These are phyloP conservation scores for Eupelmus urozonus DNA, from an alignment of 2,888 invertebrate genomes.

Conservation along the genomic window DNA sequence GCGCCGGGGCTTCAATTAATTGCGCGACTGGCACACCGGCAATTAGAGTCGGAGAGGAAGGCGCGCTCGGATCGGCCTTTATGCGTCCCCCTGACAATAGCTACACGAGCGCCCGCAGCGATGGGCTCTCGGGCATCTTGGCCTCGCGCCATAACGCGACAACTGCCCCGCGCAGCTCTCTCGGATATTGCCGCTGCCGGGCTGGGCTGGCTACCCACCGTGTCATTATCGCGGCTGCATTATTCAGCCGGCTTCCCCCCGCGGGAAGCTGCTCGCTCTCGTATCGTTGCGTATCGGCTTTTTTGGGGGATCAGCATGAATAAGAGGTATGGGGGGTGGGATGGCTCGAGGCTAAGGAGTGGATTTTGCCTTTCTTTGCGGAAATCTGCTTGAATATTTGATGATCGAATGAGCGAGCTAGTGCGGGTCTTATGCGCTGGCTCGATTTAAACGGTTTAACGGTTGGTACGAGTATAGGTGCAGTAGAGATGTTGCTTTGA, in stretches of 20 bases:
- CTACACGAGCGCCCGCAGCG: background rate
- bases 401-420: too few relatives aligned
- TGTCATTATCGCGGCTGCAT: constrained; percentile 45
- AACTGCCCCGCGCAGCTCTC: background rate
- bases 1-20: constrained; percentile 47
- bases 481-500: too few relatives aligned
- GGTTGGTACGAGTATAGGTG: too few relatives aligned
- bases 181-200: constrained; percentile 7
- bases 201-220: background rate
- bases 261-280: too few relatives aligned
- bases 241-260: constrained; percentile 17
- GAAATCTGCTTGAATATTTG: too few relatives aligned
- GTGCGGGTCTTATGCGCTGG: too few relatives aligned
- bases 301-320: too few relatives aligned
- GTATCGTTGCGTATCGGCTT: background rate
- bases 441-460: too few relatives aligned
- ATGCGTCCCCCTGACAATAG: too few relatives aligned
- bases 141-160: constrained; percentile 31
- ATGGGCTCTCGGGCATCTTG: constrained; percentile 13
- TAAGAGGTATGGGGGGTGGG: too few relatives aligned
- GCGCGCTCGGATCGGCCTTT: background rate
- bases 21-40: constrained; percentile 43
- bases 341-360: too few relatives aligned
- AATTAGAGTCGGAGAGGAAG: constrained; percentile 40
- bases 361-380: too few relatives aligned